Conservation (phyloP, 2,797 vertebrate genomes). For the Spizella passerina region DNA sequence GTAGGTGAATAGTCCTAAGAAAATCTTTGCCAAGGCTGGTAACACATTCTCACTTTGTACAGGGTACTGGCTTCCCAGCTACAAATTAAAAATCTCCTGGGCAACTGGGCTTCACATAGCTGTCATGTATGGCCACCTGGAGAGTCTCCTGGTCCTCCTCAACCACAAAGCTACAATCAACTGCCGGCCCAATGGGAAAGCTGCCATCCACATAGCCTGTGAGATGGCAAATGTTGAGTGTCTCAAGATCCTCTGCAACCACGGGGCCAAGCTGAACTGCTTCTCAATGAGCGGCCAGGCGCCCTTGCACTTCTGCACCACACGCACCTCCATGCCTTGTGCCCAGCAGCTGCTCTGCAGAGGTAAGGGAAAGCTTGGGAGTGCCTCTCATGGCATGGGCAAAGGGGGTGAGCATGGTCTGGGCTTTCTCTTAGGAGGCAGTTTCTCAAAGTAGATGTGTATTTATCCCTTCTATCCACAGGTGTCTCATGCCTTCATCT, state of each 20-base stretch:
- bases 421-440: neutral
- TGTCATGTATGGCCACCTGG: constrained; percentile 88
- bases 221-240: constrained; percentile 83
- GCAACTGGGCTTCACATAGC: constrained; percentile 92
- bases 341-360: constrained; percentile 88
- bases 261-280: constrained; percentile 86
- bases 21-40: neutral
- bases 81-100: constrained; percentile 94
- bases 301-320: constrained; percentile 89
- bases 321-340: constrained; percentile 83
- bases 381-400: neutral
- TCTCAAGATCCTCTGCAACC: constrained; percentile 84
- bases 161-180: constrained; percentile 89
- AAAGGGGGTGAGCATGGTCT: neutral
- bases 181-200: constrained; percentile 92
- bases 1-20: neutral
- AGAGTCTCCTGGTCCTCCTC: constrained; percentile 85
- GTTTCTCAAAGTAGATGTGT: neutral
- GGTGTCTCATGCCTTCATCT: neutral
- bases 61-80: constrained; percentile 95
- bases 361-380: constrained; percentile 79
- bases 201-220: constrained; percentile 92
- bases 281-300: constrained; percentile 90
- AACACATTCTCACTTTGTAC: neutral
- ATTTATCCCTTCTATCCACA: neutral